Percentiles rank a stretch among this genome's conserved stretches.
These are phyloP conservation scores for Oryzias dopingdopingensis DNA, from an alignment of 2,797 vertebrate genomes.

Conservation along the genomic window DNA sequence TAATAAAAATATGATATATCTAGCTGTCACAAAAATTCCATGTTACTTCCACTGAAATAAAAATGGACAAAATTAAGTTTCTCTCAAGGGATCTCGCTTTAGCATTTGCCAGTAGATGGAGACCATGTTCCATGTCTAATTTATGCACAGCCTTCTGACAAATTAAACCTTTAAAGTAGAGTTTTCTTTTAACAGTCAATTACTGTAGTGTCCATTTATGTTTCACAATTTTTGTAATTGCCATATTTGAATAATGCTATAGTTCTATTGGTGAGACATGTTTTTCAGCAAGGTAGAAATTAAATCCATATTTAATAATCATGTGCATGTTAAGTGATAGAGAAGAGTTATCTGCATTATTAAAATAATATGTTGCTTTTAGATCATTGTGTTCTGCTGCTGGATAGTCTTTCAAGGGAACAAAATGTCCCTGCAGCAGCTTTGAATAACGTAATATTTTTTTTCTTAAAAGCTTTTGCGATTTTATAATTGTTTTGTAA, in stretches of 20 bases:
- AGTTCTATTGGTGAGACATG: slow-evolving; percentile 18
- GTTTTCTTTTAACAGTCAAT: slow-evolving; percentile 54
- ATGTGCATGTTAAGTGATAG: slow-evolving; percentile 17
- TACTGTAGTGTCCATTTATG: slow-evolving; percentile 57
- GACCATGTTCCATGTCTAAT: slow-evolving; percentile 72
- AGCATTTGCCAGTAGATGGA: slow-evolving; percentile 79
- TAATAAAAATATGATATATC: neutral
- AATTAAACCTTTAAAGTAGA: slow-evolving; percentile 60
- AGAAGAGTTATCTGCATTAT: neutral
- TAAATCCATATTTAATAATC: slow-evolving; percentile 33
- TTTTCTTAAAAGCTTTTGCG: slow-evolving; percentile 8
- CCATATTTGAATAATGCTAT: slow-evolving; percentile 38
- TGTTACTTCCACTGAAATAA: slow-evolving; percentile 6
- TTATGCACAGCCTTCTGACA: slow-evolving; percentile 30
- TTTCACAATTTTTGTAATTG: slow-evolving; percentile 65
- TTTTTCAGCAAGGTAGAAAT: slow-evolving; percentile 29
- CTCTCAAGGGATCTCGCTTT: slow-evolving; percentile 32
- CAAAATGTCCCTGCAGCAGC: slow-evolving; percentile 4
- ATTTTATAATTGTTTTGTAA: slow-evolving; percentile 10
- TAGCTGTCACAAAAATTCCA: neutral
- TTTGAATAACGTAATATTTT: slow-evolving; percentile 5
- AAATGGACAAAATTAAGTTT: slow-evolving; percentile 14
- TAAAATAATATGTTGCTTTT: neutral
- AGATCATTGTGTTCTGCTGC: neutral
- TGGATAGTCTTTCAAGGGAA: neutral